Evolutionary conservation across 1,140 invertebrate genomes (phyloP).

Genomic region (Drosophila prosaltans): DNA sequence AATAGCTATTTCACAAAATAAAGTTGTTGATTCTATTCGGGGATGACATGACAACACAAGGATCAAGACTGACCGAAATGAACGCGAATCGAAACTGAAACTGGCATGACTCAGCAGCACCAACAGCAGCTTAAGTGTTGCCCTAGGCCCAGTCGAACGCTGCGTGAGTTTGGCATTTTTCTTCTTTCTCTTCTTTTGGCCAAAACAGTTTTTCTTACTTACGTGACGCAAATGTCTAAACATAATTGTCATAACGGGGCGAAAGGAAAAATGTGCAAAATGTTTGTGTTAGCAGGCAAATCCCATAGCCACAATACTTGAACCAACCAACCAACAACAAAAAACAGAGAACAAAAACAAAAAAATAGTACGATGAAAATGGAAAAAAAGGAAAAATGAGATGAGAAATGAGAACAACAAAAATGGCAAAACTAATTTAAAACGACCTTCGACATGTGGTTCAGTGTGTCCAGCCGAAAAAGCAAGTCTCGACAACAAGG

Average conservation of each 20-base stretch:
- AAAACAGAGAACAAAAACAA: neutral
- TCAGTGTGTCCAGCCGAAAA: conserved; percentile 48
- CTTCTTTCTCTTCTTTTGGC: conserved; percentile 1
- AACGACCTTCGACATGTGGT: conserved; percentile 69
- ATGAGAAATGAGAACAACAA: conserved; percentile 32
- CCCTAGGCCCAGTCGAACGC: conserved; percentile 26
- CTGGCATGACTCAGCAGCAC: conserved; percentile 55
- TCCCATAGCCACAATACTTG: conserved; percentile 40
- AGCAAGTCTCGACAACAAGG: conserved; percentile 2
- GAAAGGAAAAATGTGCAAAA: conserved; percentile 20
- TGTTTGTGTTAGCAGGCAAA: conserved; percentile 35
- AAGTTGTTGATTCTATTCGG: conserved; percentile 67
- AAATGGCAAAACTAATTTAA: conserved; percentile 71
- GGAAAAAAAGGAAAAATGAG: conserved; percentile 28
- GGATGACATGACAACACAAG: conserved; percentile 56
- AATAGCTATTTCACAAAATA: conserved; percentile 53
- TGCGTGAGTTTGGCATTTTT: conserved; percentile 65
- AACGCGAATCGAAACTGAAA: conserved; percentile 19
- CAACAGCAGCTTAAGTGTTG: conserved; percentile 30
- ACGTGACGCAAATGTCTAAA: conserved; percentile 73
- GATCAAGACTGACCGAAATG: conserved; percentile 26
- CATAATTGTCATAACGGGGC: conserved; percentile 72
- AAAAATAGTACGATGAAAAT: conserved; percentile 31
- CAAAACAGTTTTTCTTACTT: conserved; percentile 34
- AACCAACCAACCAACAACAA: neutral